Conservation (phyloP, 2,113 vertebrate species). For the Carettochelys insculpta region DNA sequence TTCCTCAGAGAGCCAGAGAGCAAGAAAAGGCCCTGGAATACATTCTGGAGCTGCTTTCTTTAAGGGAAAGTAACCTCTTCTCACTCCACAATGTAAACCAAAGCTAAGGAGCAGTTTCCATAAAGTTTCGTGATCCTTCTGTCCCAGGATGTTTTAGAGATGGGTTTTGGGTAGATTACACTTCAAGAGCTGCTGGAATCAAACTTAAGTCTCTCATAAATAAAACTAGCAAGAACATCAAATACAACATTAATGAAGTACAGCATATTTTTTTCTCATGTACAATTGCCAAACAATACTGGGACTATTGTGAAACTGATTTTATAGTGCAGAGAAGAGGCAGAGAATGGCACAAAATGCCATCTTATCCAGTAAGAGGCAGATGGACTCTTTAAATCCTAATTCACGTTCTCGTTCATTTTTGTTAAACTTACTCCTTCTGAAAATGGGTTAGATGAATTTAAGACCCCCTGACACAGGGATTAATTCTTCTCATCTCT, state of each 20-base stretch:
- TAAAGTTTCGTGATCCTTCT: neutral
- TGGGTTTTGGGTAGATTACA: conserved; percentile 25
- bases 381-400: neutral
- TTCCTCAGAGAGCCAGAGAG: neutral
- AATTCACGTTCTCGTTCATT: neutral
- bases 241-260: conserved; percentile 20
- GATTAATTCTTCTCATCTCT: accelerated
- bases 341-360: neutral
- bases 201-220: conserved; percentile 25
- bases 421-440: neutral
- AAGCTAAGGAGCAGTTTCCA: neutral
- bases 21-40: neutral
- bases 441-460: neutral
- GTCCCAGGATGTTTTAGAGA: neutral
- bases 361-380: neutral
- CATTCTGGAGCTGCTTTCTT: neutral
- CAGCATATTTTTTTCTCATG: conserved; percentile 19
- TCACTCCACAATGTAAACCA: neutral
- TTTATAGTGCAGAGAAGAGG: neutral
- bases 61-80: neutral
- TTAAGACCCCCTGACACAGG: neutral
- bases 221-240: conserved; percentile 30
- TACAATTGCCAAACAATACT: conserved; percentile 30
- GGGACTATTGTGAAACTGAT: neutral
- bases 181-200: neutral